Evolutionary conservation across 2,113 vertebrate genomes (phyloP), one percentile per base, ranked within the genome.

Genomic region (Scomber colias): DNA sequence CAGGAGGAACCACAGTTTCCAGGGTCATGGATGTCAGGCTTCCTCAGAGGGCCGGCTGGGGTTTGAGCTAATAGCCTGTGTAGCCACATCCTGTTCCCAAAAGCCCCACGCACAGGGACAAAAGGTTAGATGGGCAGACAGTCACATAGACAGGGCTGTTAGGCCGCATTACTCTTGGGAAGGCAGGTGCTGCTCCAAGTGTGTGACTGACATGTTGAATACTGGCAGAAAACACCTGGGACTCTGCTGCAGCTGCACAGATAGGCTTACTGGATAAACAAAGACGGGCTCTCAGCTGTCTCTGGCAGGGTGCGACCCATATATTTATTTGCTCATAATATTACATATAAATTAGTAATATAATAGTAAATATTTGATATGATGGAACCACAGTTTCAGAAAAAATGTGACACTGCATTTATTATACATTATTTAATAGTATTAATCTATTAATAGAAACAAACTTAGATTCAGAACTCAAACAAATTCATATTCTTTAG

Each of bases 1-100:
- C 77, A 51, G 81, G 77, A 80, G 69, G 79, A 83, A 82, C 77
- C 45, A n/a, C 70, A 44, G 75, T 68, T 85, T 90, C 84, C 90
- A 88, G 85, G 82, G 84, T 88, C 77, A 53, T 67, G 73, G 70
- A 89, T 83, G 84, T 82, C 69, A 59, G 57, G 65, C 89, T 91
- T 93, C 91, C 90, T 90, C 61, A 55, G 30, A 78, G 69, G 63
- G 78, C 73, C 76, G 79, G 11, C 71, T 53, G 90, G 79, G 76
- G 66, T 81, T 79, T 71, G 72, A 86, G 79, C 79, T 84, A 92
- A 91, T 79, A 87, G 88, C 51, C 65, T 73, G 63, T 35, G 50
- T 56, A 14, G 82, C 85, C 77, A 89, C 89, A 90, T 92, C 91
- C 92, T 90, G 90, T 77, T 86, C 45, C 54, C 62, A 75, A 64